Evolutionary conservation across 2,113 vertebrate genomes (phyloP).

Genomic region (Colossoma macropomum): DNA sequence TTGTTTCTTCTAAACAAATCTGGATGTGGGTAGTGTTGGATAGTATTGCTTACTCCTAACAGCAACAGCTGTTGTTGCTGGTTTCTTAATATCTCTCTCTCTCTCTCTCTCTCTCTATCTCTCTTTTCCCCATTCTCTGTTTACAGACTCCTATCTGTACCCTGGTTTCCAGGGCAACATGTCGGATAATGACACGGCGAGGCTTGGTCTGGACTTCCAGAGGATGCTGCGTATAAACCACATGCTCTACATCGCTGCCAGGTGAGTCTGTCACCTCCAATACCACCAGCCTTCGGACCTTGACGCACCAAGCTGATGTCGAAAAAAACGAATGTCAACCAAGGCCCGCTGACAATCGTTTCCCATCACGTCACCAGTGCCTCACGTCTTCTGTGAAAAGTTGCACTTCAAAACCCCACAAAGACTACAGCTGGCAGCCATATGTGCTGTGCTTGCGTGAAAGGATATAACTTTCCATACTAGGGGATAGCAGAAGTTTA

Average conservation of each 20-base stretch:
- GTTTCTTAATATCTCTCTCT: background rate
- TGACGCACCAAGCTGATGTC: background rate
- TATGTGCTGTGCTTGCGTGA: background rate
- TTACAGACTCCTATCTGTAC: conserved; percentile 79
- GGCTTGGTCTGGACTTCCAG: conserved; percentile 91
- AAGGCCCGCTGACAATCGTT: background rate
- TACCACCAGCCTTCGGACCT: background rate
- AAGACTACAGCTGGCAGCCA: background rate
- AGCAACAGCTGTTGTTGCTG: conserved; percentile 26
- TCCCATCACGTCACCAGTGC: background rate
- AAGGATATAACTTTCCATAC: background rate
- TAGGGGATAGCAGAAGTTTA: background rate
- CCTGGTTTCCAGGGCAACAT: conserved; percentile 86
- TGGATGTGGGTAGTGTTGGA: conserved; percentile 8
- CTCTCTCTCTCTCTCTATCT: background rate
- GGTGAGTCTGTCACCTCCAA: conserved; percentile 75
- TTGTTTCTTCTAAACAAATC: conserved; percentile 38
- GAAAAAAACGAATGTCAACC: background rate
- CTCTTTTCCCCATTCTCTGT: background rate
- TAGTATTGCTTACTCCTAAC: conserved; percentile 26
- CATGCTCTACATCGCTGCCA: conserved; percentile 89
- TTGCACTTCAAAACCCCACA: background rate
- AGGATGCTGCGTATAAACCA: conserved; percentile 88
- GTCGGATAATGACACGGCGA: conserved; percentile 83
- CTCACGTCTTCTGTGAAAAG: background rate